A percentile compares a stretch with the other conserved stretches of the same genome.
Evolutionary conservation across 2,113 vertebrate genomes (phyloP).

Genomic region (Protobothrops mucrosquamatus): DNA sequence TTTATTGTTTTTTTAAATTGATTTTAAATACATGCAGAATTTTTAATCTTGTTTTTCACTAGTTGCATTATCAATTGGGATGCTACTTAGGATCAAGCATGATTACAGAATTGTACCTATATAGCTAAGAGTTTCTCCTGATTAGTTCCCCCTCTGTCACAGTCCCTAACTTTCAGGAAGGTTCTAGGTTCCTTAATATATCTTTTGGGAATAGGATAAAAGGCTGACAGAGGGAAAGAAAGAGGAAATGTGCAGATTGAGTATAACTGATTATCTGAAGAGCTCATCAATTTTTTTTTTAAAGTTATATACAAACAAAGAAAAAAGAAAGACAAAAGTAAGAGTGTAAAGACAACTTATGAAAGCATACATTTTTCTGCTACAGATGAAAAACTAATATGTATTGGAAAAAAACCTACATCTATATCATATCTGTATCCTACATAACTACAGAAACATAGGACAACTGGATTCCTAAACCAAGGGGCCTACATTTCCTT

Average conservation of each 20-base stretch:
- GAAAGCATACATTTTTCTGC: background rate
- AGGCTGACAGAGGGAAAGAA: background rate
- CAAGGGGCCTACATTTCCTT: background rate
- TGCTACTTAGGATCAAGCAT: background rate
- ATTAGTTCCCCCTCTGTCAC: background rate
- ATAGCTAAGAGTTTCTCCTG: background rate
- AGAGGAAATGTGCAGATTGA: background rate
- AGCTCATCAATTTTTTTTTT: background rate
- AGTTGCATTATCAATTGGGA: background rate
- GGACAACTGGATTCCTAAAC: background rate
- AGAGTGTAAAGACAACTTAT: background rate
- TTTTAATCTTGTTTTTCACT: background rate
- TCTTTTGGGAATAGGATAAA: background rate
- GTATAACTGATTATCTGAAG: background rate
- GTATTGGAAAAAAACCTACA: background rate
- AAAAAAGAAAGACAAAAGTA: background rate
- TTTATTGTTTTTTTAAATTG: background rate
- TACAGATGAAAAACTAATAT: background rate
- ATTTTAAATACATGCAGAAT: background rate
- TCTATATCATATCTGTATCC: background rate
- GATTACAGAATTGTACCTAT: background rate
- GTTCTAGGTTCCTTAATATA: background rate
- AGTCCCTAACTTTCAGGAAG: background rate
- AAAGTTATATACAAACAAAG: background rate
- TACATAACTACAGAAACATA: background rate